phyloP scores from a whole-genome alignment of 2,888 invertebrate genomes.

The Axea sp. region DNA sequence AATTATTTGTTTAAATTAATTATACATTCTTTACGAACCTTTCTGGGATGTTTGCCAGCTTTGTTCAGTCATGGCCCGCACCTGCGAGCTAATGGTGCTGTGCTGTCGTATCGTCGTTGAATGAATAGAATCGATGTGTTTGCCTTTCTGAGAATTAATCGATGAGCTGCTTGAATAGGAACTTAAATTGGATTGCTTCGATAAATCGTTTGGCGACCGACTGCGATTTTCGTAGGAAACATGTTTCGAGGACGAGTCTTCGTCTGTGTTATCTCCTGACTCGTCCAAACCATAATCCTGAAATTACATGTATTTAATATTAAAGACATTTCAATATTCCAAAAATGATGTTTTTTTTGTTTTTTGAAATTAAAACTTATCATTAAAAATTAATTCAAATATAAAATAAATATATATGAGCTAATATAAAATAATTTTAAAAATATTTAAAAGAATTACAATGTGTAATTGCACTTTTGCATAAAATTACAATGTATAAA shows the following conservation, averaged over 20 bases:
- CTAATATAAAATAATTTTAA: too few relatives aligned
- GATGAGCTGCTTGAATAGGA: constrained; percentile 77
- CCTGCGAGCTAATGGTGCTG: constrained; percentile 77
- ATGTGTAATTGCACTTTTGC: too few relatives aligned
- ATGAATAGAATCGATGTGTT: constrained; percentile 74
- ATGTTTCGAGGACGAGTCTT: constrained; percentile 79
- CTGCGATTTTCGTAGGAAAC: constrained; percentile 72
- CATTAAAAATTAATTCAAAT: too few relatives aligned
- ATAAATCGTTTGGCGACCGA: constrained; percentile 78
- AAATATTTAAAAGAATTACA: too few relatives aligned
- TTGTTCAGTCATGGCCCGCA: constrained; percentile 77
- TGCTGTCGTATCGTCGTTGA: constrained; percentile 75
- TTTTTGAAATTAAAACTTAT: too few relatives aligned
- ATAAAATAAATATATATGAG: too few relatives aligned
- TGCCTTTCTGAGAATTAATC: constrained; percentile 75
- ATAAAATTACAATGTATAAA: too few relatives aligned
- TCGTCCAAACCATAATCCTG: constrained; percentile 89
- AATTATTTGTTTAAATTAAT: too few relatives aligned
- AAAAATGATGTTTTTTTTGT: too few relatives aligned
- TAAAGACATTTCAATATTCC: too few relatives aligned
- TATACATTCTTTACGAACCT: too few relatives aligned
- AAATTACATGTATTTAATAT: too few relatives aligned
- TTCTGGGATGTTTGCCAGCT: constrained; percentile 76
- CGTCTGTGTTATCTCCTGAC: constrained; percentile 84
- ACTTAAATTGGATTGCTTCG: constrained; percentile 76